phyloP scores from a whole-genome alignment of 2,113 vertebrate genomes.

The Empidonax traillii region DNA sequence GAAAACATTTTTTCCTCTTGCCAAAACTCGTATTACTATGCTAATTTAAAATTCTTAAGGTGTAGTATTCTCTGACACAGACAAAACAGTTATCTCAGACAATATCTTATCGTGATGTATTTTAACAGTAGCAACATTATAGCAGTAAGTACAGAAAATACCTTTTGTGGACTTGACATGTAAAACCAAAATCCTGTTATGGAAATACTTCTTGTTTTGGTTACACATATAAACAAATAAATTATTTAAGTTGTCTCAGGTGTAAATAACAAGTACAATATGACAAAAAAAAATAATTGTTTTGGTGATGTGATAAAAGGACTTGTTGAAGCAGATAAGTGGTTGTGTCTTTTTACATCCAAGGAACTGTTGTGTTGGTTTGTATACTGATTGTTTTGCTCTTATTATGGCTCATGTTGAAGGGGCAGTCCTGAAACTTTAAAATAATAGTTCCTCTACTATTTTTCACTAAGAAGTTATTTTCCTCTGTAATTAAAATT shows the following conservation, averaged over 20 bases:
- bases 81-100: conserved; percentile 54
- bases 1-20: neutral
- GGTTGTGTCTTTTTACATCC: neutral
- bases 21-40: conserved; percentile 32
- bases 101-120: conserved; percentile 45
- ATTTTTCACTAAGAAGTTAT: conserved; percentile 40
- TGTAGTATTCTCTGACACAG: conserved; percentile 16
- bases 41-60: conserved; percentile 49
- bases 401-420: neutral
- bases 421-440: conserved; percentile 6
- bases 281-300: neutral
- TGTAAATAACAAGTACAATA: neutral
- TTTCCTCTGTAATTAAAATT: conserved; percentile 61
- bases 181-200: neutral
- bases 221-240: neutral
- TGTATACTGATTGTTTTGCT: neutral
- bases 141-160: neutral
- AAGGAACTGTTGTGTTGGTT: neutral
- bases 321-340: neutral
- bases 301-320: neutral
- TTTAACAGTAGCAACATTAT: conserved; percentile 28
- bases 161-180: conserved; percentile 2
- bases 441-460: conserved; percentile 15
- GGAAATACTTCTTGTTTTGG: neutral
- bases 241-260: neutral